These are phyloP conservation scores for Clusia tigrina DNA, from an alignment of 2,888 invertebrate genomes.

Conservation along the genomic window DNA sequence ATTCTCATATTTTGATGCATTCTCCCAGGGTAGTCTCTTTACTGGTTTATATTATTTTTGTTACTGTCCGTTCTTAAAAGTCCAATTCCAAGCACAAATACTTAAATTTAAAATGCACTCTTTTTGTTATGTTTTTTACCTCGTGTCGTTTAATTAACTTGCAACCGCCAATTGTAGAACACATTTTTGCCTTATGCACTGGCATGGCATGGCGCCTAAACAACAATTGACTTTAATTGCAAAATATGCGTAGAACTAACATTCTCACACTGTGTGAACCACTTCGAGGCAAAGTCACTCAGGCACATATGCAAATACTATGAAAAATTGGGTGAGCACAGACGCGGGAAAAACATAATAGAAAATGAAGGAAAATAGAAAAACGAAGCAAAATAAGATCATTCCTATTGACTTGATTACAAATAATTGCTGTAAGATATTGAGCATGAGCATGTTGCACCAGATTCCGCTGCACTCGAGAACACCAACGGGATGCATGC, in stretches of 20 bases:
- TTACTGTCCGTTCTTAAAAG: no score
- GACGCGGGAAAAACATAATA: slow-evolving; percentile 24
- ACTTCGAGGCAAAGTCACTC: not conserved
- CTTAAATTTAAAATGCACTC: no score
- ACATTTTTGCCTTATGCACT: no score
- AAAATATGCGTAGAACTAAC: not conserved
- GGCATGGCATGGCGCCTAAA: not conserved
- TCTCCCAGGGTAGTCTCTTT: no score
- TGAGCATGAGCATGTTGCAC: not conserved
- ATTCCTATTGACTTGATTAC: slow-evolving; percentile 35
- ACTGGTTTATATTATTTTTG: no score
- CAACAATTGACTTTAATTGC: not conserved
- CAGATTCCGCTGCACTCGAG: not conserved
- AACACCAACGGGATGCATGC: not conserved
- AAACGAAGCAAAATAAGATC: slow-evolving; percentile 43
- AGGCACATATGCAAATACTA: not conserved
- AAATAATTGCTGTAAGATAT: slow-evolving; percentile 31
- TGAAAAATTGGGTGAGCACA: slow-evolving; percentile 24
- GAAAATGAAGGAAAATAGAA: slow-evolving; percentile 22
- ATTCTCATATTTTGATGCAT: no score
- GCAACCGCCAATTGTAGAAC: no score
- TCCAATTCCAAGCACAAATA: no score
- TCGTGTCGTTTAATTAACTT: no score
- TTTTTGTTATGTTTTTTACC: no score
- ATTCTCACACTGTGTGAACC: not conserved